phyloP scores from a whole-genome alignment of 2,797 vertebrate species.

The Trachops cirrhosus region DNA sequence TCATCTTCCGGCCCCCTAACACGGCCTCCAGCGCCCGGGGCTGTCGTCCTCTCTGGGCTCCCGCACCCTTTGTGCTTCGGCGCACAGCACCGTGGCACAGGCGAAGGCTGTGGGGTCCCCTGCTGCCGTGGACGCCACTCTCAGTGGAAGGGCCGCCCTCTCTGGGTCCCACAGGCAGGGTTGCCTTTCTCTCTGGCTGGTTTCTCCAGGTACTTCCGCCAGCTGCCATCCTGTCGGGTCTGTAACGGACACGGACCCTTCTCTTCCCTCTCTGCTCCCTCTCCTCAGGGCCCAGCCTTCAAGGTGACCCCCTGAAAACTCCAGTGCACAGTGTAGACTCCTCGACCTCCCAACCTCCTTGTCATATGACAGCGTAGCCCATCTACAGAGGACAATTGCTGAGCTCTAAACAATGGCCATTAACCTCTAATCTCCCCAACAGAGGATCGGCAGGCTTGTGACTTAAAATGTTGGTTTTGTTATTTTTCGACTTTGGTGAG shows the following conservation, averaged over 20 bases:
- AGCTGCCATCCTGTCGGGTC: not conserved
- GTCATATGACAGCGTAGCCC: not conserved
- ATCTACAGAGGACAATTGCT: not conserved
- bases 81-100: not conserved
- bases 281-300: not conserved
- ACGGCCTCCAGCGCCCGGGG: not conserved
- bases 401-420: not conserved
- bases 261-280: not conserved
- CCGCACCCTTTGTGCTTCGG: not conserved
- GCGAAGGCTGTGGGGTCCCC: too few relatives aligned
- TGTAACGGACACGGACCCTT: not conserved
- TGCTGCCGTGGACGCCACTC: not conserved
- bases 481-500: not conserved
- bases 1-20: not conserved
- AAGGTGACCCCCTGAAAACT: not conserved
- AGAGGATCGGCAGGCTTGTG: not conserved
- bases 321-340: not conserved
- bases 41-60: not conserved
- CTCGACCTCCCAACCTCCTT: not conserved
- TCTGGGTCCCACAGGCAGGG: not conserved
- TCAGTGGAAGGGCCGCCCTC: not conserved
- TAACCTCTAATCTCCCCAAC: not conserved
- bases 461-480: not conserved
- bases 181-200: not conserved
- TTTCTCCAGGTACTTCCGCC: not conserved